Base-by-base conservation (phyloP, 2,888 invertebrate genomes). In the Drosophila subquinaria region DNA sequence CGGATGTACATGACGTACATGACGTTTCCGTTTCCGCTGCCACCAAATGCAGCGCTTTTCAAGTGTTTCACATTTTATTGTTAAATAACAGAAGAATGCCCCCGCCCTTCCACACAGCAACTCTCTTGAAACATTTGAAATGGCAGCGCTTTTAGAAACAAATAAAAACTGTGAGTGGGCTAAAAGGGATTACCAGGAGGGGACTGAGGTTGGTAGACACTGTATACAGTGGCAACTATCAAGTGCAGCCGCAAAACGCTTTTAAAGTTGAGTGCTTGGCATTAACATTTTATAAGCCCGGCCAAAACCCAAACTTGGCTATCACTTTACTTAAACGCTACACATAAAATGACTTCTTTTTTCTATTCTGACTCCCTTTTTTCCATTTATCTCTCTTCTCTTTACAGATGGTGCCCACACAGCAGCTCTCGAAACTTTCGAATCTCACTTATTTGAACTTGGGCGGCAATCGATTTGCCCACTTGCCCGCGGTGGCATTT, bases 401-500 rank as follows among this genome's bases (percentile, higher is more conserved):
- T 52, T 92, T 91, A 30, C 91, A 93, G 93, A 91, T 92, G 91
- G 93, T 98, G 79, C 97, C 97, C 77, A 96, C 96, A 52, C 94
- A 94, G 69, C 95, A 97, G 69, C 93, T 97, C 72, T 95, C 96
- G 36, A 96, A 96, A 93, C 93, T 97, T 91, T 95, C 95, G 71
- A 96, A 96, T 91, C 94, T 97, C 82, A 95, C 95, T 70, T 95
- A 95, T 91, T 94, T 97, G 81, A 95, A 95, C 89, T 93, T 97
- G 87, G 97, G 96, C 91, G 95, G 96, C 77, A 97, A 97, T 93
- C 96, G 95, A 83, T 95, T 97, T 86, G 94, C 94, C 81, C 94
- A 94, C 83, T 93, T 97, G 83, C 95, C 95, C 71, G 95, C 96
- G 17, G 95, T 96, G 61, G 97, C 97, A 73, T 96, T 98, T 91